Base-by-base conservation (phyloP, 1,140 invertebrate genomes). In the Oryzaephilus surinamensis region DNA sequence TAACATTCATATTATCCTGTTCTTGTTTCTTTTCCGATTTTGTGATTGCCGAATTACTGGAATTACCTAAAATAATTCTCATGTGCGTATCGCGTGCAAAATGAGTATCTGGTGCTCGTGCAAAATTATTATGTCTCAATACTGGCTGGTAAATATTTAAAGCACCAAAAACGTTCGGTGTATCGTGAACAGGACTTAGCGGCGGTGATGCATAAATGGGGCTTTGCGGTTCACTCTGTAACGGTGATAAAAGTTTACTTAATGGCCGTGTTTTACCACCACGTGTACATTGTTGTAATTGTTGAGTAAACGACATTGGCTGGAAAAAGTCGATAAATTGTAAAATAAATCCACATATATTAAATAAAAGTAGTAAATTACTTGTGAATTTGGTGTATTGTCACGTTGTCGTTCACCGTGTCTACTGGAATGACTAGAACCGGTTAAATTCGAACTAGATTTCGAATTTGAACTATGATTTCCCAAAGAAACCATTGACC, bases 51-150 rank as follows among this genome's bases (percentile, higher is more conserved):
- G 49, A 50, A 38, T 13, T 52, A 37, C 69, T 67, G 26, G 66
- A 69, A 39, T 72, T 76, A 3, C 86, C 86, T 41, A 92, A 63
- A 54, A 91, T 90, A 42, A 90, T 90, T 49, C 84, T 72, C 86
- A 92, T 90, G 51, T 91, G 86, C 6, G 86, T 87, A 60, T 91
- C 85, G 6, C 84, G 70, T 18, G 81, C 81, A 61, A 89, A 88
- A 55, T 87, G 82, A 15, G 77, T 69, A 50, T 74, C 71, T 0
- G 69, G 62, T 3, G 52, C 48, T 32, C 59, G 57, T 2, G 54
- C 48, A 32, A 59, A 58, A 37, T 62, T 58, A 24, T 57, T 61
- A 38, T 61, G 57, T 20, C 54, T 42, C 26, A 61, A 43, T 3
- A 59, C 58, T 4, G 54, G 57, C 23, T 66, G 57, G 32, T 57